Evolutionary conservation across 1,140 invertebrate species (phyloP).

Genomic region (Odontomachus brunneus): DNA sequence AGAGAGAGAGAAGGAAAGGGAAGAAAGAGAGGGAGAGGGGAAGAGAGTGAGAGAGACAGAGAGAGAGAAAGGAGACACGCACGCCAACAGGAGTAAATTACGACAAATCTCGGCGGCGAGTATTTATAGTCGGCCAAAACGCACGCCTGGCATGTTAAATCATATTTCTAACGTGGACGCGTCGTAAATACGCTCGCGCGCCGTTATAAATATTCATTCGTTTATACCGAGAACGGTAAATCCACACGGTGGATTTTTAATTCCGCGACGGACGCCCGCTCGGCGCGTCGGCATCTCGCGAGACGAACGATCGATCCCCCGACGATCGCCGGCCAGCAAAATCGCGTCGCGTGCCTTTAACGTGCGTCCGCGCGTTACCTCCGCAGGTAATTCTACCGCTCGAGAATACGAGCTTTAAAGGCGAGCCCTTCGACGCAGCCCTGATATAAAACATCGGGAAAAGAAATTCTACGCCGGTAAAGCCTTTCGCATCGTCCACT

Average conservation of each 20-base stretch:
- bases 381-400: neutral
- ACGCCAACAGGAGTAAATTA: constrained; percentile 9
- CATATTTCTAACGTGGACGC: constrained; percentile 41
- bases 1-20: too few species aligned
- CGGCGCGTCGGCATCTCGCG: neutral
- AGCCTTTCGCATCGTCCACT: constrained; percentile 64
- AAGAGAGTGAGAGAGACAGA: too few species aligned
- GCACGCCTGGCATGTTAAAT: constrained; percentile 35
- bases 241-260: constrained; percentile 27
- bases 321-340: neutral
- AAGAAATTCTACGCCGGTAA: constrained; percentile 62
- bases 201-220: constrained; percentile 53
- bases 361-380: neutral
- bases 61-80: too few species aligned
- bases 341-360: neutral
- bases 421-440: neutral
- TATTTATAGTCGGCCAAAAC: constrained; percentile 46
- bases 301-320: neutral
- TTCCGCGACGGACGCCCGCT: neutral
- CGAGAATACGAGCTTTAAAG: neutral
- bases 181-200: constrained; percentile 37
- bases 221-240: neutral
- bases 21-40: too few species aligned
- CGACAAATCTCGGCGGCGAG: constrained; percentile 17
- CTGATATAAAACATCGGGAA: constrained; percentile 41